phyloP scores from a whole-genome alignment of 92 coral and sea anemone genomes.

The Actinostola sp. region DNA sequence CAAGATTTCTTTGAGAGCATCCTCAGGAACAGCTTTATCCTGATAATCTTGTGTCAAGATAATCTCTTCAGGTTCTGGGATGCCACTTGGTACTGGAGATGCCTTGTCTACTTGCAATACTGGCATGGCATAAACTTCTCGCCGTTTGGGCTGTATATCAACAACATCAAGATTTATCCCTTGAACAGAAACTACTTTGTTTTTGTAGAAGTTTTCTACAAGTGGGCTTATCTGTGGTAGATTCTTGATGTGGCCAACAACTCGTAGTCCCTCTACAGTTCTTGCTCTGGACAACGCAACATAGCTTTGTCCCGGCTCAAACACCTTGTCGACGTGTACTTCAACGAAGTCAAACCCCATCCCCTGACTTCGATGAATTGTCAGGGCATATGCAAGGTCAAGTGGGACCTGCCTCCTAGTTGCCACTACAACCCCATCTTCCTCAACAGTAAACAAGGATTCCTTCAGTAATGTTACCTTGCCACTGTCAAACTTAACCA shows the following conservation, averaged over 20 bases:
- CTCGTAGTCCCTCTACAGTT: slow-evolving; percentile 11
- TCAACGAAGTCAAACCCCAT: slow-evolving; percentile 23
- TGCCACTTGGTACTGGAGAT: too few species aligned
- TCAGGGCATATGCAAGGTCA: slow-evolving; percentile 37
- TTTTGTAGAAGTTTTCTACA: slow-evolving; percentile 20
- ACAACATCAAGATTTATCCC: slow-evolving; percentile 1
- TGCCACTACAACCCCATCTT: slow-evolving; percentile 2
- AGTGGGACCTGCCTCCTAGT: slow-evolving; percentile 36
- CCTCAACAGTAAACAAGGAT: slow-evolving; percentile 9
- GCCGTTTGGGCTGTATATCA: too few species aligned
- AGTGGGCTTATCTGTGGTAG: slow-evolving; percentile 8
- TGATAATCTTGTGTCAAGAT: too few species aligned
- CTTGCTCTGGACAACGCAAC: slow-evolving; percentile 41
- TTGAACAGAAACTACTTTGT: background rate
- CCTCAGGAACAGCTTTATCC: too few species aligned
- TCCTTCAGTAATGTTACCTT: background rate
- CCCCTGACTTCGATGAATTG: slow-evolving; percentile 52
- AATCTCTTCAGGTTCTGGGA: too few species aligned
- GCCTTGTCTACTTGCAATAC: too few species aligned
- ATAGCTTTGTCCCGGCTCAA: slow-evolving; percentile 42
- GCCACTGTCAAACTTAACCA: slow-evolving; percentile 25
- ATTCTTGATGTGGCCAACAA: slow-evolving; percentile 24
- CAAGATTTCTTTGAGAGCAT: too few species aligned
- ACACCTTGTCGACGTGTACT: slow-evolving; percentile 18
- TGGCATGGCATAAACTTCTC: too few species aligned